Evolutionary conservation across 2,888 invertebrate genomes (phyloP), one percentile per base, ranked within the genome.

Genomic region (Ophraella communa): DNA sequence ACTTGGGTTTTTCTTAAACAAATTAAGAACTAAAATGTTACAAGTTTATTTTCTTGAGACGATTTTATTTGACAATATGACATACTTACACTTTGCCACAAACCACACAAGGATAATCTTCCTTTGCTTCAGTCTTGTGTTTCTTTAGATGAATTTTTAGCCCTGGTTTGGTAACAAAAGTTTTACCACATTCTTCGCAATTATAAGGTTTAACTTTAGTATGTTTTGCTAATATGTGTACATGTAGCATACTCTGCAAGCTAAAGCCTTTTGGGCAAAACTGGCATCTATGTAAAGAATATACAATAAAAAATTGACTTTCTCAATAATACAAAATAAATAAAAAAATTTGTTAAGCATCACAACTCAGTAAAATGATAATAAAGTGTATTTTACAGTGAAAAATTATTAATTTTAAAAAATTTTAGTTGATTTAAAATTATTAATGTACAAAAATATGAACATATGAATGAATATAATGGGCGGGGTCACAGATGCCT

Each of bases 241-340:
- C 80, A 66, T 86, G 85, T 27, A 87, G 80, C 70, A 85, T 79
- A 2, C 86, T 85, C 57, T 85, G 83, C 0, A 87, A 83, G 42
- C 84, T 81, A 75, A 87, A 88, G 1, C 83, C 79, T 72, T 85
- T 85, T 21, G 79, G 78, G 77, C 87, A 88, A 47, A 83, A 81
- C 44, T 84, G 83, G 75, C 87, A 88, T 74, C 87, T 85, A 73
- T 21, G 76, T 74, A 54, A 44, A 30, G 45, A 11, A 17, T n/a
- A 60, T 11, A 30, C 11, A 10, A 30, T 30, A 11, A 30, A 30
- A n/a, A 30, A 30, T 27, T 0, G 10, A 3, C 10, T 27, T 27
- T 2, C 3, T 27, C 10, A 7, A 27, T 10, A 7, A 27, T 8
- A 27, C 7, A 2, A 10, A 10, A 8, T 27, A 10, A 27, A 10